Conservation (phyloP, 92 coral and sea anemone genomes). For the Siderastrea radians region DNA sequence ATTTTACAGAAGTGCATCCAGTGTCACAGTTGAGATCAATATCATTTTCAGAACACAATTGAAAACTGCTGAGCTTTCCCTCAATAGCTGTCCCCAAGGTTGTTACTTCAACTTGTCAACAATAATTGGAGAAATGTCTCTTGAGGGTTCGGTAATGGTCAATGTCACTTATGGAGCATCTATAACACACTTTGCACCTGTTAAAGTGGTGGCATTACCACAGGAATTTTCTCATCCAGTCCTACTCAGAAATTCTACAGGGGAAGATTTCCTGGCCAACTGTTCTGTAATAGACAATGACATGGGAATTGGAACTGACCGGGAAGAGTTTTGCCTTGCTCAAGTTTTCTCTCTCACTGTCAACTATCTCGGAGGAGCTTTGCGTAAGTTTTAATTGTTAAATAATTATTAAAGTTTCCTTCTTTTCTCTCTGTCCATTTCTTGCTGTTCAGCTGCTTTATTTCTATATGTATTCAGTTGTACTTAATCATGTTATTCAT, state of each 20-base stretch:
- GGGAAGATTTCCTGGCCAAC: slow-evolving; percentile 73
- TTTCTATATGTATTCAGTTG: too few species aligned
- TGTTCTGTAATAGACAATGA: slow-evolving; percentile 75
- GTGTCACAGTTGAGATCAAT: slow-evolving; percentile 36
- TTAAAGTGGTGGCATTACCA: slow-evolving; percentile 74
- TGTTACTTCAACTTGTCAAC: slow-evolving; percentile 68
- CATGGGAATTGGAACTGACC: slow-evolving; percentile 31
- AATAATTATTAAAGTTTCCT: not conserved
- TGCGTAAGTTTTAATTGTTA: slow-evolving; percentile 51
- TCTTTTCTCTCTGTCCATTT: not conserved
- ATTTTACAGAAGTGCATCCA: slow-evolving; percentile 59
- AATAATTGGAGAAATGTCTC: slow-evolving; percentile 64
- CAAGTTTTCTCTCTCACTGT: slow-evolving; percentile 79
- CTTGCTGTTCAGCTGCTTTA: too few species aligned
- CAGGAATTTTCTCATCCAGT: slow-evolving; percentile 78
- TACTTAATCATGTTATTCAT: too few species aligned
- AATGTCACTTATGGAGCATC: slow-evolving; percentile 61
- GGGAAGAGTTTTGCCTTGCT: slow-evolving; percentile 68
- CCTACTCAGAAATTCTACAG: slow-evolving; percentile 56
- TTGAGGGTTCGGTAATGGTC: slow-evolving; percentile 66
- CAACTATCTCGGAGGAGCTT: slow-evolving; percentile 79
- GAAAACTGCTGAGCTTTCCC: slow-evolving; percentile 26
- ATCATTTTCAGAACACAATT: slow-evolving; percentile 20
- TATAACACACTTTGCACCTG: slow-evolving; percentile 40
- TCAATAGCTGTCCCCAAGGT: slow-evolving; percentile 43